Base-by-base conservation (phyloP, 1,140 invertebrate genomes). In the Andricus grossulariae region DNA sequence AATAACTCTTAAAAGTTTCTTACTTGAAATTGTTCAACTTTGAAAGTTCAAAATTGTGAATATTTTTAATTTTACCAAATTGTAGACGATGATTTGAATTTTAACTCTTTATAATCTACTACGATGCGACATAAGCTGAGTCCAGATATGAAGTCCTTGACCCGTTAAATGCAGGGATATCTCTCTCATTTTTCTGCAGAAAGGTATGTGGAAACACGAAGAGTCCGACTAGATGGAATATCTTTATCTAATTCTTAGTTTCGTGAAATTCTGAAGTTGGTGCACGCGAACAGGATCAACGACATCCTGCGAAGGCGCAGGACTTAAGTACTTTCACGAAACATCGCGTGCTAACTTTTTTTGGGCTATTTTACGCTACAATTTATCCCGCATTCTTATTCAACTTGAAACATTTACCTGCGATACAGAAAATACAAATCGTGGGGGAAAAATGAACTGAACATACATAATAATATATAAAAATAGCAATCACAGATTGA, bases 231-330 rank as follows among this genome's bases (percentile, higher is more conserved):
- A 60, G 55, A 71, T 54, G 12, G 57, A 66, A 79, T 79, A 79
- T 76, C 74, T 76, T 76, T 74, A 79, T 79, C 70, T 70, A 73
- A 73, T 66, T 52, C 50, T 52, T 45, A 45, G 32, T 66, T 66
- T 32, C 32, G 25, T 32, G 50, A 55, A 54, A 72, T 54, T 75
- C 66, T 39, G 25, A 52, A 51, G 72, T n/a, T n/a, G 72, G 50
- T 32, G 18, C 50, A 80, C 75, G 75, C 80, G 54, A 81, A 74
- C 75, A 78, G 76, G 82, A 84, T 83, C 81, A 76, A 75, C 81
- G 81, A 83, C 81, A 82, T 84, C 83, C 80, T 82, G 81, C 76
- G 39, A 76, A 49, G 70, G 72, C 71, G 54, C 49, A 71, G 78
- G 52, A 72, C 32, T 39, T 82, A 72, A 80, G 78, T 80, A 82